Conservation (phyloP, 2,113 vertebrate species). For the Potamarius usumacintae region DNA sequence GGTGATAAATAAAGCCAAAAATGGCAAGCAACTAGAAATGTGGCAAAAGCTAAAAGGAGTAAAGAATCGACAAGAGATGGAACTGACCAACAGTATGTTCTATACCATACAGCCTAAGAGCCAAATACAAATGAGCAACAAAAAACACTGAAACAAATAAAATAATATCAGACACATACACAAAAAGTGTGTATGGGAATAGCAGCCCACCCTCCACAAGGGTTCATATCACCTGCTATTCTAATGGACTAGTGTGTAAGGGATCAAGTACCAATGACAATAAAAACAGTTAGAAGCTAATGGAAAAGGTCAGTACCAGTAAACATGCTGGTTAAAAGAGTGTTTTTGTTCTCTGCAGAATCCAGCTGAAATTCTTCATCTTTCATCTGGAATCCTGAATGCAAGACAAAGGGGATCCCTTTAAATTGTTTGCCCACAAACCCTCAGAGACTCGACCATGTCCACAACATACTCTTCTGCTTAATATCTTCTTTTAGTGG, state of each 20-base stretch:
- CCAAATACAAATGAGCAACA: slow-evolving; percentile 31
- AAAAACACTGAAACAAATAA: slow-evolving; percentile 56
- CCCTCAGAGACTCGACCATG: slow-evolving; percentile 56
- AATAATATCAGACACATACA: slow-evolving; percentile 62
- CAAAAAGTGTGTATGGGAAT: slow-evolving; percentile 57
- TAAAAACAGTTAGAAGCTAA: slow-evolving; percentile 74
- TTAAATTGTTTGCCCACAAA: slow-evolving; percentile 58
- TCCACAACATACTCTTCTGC: slow-evolving; percentile 55
- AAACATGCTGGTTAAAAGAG: slow-evolving; percentile 85
- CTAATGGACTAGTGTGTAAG: slow-evolving; percentile 58
- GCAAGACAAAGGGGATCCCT: slow-evolving; percentile 78
- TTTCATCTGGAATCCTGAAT: slow-evolving; percentile 84
- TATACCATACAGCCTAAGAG: slow-evolving; percentile 1
- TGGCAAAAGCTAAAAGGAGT: slow-evolving; percentile 58
- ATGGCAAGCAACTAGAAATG: slow-evolving; percentile 65
- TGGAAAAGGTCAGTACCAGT: slow-evolving; percentile 81
- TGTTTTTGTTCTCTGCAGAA: slow-evolving; percentile 83
- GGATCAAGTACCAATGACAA: slow-evolving; percentile 72
- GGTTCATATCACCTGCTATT: slow-evolving; percentile 69
- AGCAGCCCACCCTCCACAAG: slow-evolving; percentile 66
- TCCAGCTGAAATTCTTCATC: slow-evolving; percentile 83
- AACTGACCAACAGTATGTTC: slow-evolving; percentile 25
- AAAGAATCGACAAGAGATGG: slow-evolving; percentile 56
- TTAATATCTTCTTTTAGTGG: slow-evolving; percentile 39
- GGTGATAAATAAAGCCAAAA: slow-evolving; percentile 47